These are phyloP conservation scores for Umimayanthus kanabou DNA, from an alignment of 92 coral and sea anemone genomes.

Conservation along the genomic window DNA sequence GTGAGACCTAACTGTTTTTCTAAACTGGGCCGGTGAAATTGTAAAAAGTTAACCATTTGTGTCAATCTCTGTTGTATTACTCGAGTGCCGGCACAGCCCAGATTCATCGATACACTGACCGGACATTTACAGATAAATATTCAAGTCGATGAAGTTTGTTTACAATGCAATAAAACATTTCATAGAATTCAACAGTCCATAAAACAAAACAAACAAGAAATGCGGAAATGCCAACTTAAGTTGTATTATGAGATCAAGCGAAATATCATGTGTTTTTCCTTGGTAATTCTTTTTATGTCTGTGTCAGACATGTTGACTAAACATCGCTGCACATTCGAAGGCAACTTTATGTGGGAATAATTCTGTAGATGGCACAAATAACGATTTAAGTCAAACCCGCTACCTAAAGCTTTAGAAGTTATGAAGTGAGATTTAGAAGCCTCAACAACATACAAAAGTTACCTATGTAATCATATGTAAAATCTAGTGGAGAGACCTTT, in stretches of 20 bases:
- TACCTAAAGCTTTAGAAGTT: background rate
- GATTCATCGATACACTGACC: background rate
- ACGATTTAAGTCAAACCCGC: background rate
- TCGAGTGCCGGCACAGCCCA: background rate
- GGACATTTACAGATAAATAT: slow-evolving; percentile 2
- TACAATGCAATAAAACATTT: background rate
- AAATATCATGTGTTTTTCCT: background rate
- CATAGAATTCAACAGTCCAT: background rate
- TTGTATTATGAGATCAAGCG: background rate
- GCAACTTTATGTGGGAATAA: too few species aligned
- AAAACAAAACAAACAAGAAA: background rate
- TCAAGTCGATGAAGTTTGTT: background rate
- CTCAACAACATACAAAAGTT: too few species aligned
- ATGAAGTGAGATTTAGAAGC: background rate
- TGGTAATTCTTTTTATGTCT: background rate
- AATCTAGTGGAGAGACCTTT: background rate
- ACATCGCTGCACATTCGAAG: background rate
- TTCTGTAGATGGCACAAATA: background rate
- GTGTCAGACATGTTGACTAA: too few species aligned
- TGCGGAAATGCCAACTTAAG: background rate
- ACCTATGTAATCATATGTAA: background rate
- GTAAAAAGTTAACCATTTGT: background rate
- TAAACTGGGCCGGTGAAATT: background rate
- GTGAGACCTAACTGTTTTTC: background rate
- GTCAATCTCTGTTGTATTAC: background rate